These are phyloP conservation scores for Hetaerina titia DNA, from an alignment of 2,888 invertebrate genomes.

Conservation along the genomic window DNA sequence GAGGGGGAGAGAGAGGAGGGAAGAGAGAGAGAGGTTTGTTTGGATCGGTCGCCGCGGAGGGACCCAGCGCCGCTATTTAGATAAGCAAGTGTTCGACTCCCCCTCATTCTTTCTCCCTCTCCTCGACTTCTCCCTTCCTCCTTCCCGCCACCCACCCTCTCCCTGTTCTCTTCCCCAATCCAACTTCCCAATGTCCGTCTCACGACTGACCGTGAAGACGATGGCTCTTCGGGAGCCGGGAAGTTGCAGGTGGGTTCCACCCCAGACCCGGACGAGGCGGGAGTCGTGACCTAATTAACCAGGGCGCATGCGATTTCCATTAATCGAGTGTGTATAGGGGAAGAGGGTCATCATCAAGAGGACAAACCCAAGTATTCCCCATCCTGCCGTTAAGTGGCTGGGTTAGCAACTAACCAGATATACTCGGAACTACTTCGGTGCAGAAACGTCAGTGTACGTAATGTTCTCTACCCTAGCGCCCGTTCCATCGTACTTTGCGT, in stretches of 20 bases:
- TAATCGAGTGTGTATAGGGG: too few relatives aligned
- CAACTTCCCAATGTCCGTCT: neutral
- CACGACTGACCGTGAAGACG: neutral
- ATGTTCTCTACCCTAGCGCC: too few relatives aligned
- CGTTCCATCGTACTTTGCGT: too few relatives aligned
- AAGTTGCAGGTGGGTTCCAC: neutral
- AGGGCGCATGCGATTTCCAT: too few relatives aligned
- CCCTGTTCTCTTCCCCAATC: neutral
- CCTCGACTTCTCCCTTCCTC: neutral
- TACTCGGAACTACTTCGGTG: too few relatives aligned
- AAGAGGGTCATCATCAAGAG: too few relatives aligned
- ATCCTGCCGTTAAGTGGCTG: too few relatives aligned
- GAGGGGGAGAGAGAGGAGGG: neutral
- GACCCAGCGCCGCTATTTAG: constrained; percentile 60
- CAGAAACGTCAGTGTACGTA: too few relatives aligned
- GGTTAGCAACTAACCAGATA: too few relatives aligned
- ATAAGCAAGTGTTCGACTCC: neutral
- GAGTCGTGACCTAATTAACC: neutral
- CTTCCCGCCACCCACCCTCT: neutral
- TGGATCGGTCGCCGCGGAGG: constrained; percentile 44
- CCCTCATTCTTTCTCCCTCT: neutral
- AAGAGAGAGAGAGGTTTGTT: constrained; percentile 36
- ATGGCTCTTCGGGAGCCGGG: neutral
- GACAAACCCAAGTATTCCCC: too few relatives aligned
- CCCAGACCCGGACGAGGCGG: neutral